Base-by-base conservation (phyloP, 2,797 vertebrate species). In the Botia kubotai region DNA sequence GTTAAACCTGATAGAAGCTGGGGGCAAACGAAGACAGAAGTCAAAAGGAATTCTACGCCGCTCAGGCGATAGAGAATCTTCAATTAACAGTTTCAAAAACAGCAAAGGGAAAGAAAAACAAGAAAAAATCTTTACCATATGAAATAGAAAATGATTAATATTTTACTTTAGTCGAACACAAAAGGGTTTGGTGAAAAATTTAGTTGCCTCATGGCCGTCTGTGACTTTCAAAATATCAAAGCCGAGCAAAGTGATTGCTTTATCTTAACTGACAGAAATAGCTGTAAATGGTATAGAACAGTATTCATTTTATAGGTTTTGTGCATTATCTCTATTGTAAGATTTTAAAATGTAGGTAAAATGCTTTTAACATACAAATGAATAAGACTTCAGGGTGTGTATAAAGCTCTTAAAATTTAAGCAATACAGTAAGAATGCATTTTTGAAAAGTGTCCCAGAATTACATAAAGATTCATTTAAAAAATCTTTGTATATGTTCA, bases 11-110 rank as follows among this genome's bases (percentile, higher is more conserved):
- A 90, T 93, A 93, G 95, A 91, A 96, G 95, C 96, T 97, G 91
- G 80, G 95, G 96, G 96, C 96, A 97, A 97, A 97, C 95, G 95
- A 95, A 95, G 94, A 87, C 92, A 87, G 91, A 95, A 96, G 95
- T 96, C 95, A 94, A 87, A 96, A 96, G 89, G 91, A 96, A 97
- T 97, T 97, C 95, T 90, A 93, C 85, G 95, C 90, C 93, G 92
- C 93, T 93, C 92, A 89, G 94, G 94, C 92, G 96, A 94, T 90
- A 90, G 87, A 89, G 91, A 93, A 91, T 84, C 75, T 84, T 90
- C 89, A 94, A 93, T 95, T 96, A 95, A 95, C 89, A 90, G 90
- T 83, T 87, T 77, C 60, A 83, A 84, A 84, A 81, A 57, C 75
- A 48, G 80, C 83, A 82, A 67, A 62, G n/a, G 26, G 4, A 16